A percentile compares a stretch with the other conserved stretches of the same genome.
These are phyloP conservation scores for Bhutanitis thaidina DNA, from an alignment of 2,888 invertebrate genomes.

Conservation along the genomic window DNA sequence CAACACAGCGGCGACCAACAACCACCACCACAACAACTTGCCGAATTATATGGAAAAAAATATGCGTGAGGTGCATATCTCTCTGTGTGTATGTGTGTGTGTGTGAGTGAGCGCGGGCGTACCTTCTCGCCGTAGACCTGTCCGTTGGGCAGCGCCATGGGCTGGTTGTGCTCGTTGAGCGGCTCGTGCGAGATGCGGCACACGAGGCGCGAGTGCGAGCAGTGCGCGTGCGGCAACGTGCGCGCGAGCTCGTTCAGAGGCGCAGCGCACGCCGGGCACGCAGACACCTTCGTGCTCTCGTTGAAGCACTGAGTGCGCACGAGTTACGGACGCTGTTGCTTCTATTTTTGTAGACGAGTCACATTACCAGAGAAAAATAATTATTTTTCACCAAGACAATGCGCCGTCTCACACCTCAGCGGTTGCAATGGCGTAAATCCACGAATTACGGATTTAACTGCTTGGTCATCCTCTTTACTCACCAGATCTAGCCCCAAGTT, in stretches of 20 bases:
- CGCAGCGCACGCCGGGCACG: constrained; percentile 96
- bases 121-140: constrained; percentile 97
- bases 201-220: constrained; percentile 96
- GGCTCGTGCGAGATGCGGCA: constrained; percentile 94
- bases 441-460: no score
- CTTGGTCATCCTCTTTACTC: no score
- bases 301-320: constrained; percentile 84
- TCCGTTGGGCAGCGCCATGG: constrained; percentile 99
- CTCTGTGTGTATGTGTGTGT: background rate
- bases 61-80: no score
- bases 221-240: constrained; percentile 95
- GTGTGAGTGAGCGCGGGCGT: constrained; percentile 6
- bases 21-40: no score
- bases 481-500: no score
- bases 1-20: no score
- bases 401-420: no score
- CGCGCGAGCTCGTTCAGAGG: constrained; percentile 92
- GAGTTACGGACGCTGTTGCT: constrained; percentile 40
- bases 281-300: constrained; percentile 85
- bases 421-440: no score
- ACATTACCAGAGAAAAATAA: no score
- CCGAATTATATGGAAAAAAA: no score
- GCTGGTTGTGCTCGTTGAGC: constrained; percentile 98
- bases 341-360: constrained; percentile 1
- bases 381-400: no score